Evolutionary conservation across 2,113 vertebrate genomes (phyloP).

Genomic region (Mixornis gularis): DNA sequence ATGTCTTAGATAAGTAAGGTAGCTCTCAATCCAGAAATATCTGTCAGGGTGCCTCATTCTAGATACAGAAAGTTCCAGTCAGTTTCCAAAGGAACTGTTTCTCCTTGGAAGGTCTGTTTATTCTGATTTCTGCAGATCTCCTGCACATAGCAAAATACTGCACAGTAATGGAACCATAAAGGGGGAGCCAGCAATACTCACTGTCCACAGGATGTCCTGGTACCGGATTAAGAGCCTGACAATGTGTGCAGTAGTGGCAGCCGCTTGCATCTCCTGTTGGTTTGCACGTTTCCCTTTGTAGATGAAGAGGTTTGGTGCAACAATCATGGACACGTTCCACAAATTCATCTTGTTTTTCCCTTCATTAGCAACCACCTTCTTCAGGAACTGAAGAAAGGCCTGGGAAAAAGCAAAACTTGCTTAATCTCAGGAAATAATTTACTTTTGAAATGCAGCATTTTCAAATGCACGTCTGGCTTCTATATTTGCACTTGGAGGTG

Average conservation of each 20-base stretch:
- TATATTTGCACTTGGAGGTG: not conserved
- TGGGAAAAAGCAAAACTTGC: constrained; percentile 29
- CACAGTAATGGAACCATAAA: not conserved
- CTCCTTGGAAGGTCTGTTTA: not conserved
- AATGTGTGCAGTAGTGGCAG: constrained; percentile 82
- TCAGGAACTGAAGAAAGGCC: constrained; percentile 89
- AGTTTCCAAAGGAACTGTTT: not conserved
- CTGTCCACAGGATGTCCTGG: constrained; percentile 92
- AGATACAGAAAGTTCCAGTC: not conserved
- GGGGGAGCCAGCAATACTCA: constrained; percentile 56
- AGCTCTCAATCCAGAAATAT: not conserved
- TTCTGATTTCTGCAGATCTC: not conserved
- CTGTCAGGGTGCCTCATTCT: not conserved
- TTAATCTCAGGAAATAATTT: not conserved
- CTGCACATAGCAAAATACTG: not conserved
- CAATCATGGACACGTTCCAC: constrained; percentile 95
- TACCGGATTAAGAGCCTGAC: constrained; percentile 85
- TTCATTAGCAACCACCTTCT: constrained; percentile 87
- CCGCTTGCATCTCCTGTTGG: constrained; percentile 84
- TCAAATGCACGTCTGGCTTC: not conserved
- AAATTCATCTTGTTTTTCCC: constrained; percentile 94
- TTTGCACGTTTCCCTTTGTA: constrained; percentile 78
- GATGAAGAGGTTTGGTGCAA: constrained; percentile 93
- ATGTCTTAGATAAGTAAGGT: not conserved
- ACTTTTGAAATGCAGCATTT: not conserved